Percentiles rank a stretch among this genome's conserved stretches.
phyloP scores from a whole-genome alignment of 2,113 vertebrate species.

The Lepisosteus osseus region DNA sequence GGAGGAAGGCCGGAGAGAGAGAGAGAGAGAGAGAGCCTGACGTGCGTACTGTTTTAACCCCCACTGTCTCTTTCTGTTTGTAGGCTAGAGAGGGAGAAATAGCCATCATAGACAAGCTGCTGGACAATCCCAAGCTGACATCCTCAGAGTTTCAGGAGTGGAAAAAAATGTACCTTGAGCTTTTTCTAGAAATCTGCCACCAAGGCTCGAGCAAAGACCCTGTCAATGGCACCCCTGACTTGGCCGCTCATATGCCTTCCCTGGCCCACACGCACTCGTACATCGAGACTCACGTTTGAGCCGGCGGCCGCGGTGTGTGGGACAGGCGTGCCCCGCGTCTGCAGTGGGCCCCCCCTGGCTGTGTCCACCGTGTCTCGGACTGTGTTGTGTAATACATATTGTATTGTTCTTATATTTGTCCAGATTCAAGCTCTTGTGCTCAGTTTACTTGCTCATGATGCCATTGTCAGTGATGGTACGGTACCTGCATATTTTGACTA shows the following conservation, averaged over 20 bases:
- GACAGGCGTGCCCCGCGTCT: neutral
- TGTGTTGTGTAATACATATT: slow-evolving; percentile 1
- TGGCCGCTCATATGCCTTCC: slow-evolving; percentile 78
- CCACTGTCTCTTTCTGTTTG: slow-evolving; percentile 18
- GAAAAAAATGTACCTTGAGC: slow-evolving; percentile 91
- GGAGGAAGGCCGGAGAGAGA: too few species aligned
- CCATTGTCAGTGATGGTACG: slow-evolving; percentile 55
- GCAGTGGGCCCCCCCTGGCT: neutral
- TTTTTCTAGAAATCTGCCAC: slow-evolving; percentile 79
- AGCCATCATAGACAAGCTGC: slow-evolving; percentile 90
- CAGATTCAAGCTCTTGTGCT: neutral
- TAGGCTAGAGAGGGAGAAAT: slow-evolving; percentile 98
- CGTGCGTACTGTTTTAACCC: neutral
- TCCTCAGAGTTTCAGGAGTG: slow-evolving; percentile 96
- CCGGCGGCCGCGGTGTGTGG: slow-evolving; percentile 17
- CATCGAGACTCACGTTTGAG: slow-evolving; percentile 95
- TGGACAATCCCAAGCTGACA: slow-evolving; percentile 88
- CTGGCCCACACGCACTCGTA: slow-evolving; percentile 94
- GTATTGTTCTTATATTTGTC: slow-evolving; percentile 1
- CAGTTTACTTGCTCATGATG: slow-evolving; percentile 45
- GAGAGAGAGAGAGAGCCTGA: too few species aligned
- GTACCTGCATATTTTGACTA: neutral
- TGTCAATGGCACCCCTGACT: slow-evolving; percentile 63
- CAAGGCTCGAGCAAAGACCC: slow-evolving; percentile 60
- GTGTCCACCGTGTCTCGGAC: neutral